phyloP scores from a whole-genome alignment of 2,888 invertebrate genomes.

The Eurytoma californica region DNA sequence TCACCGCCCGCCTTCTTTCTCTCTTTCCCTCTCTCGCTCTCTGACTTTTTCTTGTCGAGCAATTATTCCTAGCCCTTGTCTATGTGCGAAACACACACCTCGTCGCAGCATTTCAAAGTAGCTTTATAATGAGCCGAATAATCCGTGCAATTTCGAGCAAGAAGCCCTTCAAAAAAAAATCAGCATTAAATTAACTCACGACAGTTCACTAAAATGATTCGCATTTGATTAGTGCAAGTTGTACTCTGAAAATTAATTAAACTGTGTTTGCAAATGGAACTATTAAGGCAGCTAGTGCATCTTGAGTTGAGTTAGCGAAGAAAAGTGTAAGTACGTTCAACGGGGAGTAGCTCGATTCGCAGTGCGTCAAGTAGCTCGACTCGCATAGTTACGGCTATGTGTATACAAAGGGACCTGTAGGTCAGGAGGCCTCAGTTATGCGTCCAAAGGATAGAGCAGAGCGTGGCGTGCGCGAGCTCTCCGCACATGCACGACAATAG shows the following conservation, averaged over 20 bases:
- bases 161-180: neutral
- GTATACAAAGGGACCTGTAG: constrained; percentile 65
- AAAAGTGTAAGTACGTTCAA: constrained; percentile 3
- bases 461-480: neutral
- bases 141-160: neutral
- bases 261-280: neutral
- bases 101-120: constrained; percentile 23
- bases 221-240: constrained; percentile 11
- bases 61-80: constrained; percentile 27
- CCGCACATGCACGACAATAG: constrained; percentile 71
- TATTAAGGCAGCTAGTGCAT: neutral
- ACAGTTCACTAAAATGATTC: constrained; percentile 18
- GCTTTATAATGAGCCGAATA: constrained; percentile 16
- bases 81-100: constrained; percentile 21
- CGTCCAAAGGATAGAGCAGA: constrained; percentile 53
- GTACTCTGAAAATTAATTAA: neutral
- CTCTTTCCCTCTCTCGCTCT: constrained; percentile 16
- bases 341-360: constrained; percentile 12
- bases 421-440: constrained; percentile 65
- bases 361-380: constrained; percentile 21
- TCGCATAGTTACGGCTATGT: neutral
- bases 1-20: constrained; percentile 23
- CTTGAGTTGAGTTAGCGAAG: constrained; percentile 24
- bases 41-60: constrained; percentile 3
- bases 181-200: neutral